Evolutionary conservation across 2,888 invertebrate species (phyloP), one percentile per base, ranked within the genome.

Genomic region (Dasysyrphus albostriatus): DNA sequence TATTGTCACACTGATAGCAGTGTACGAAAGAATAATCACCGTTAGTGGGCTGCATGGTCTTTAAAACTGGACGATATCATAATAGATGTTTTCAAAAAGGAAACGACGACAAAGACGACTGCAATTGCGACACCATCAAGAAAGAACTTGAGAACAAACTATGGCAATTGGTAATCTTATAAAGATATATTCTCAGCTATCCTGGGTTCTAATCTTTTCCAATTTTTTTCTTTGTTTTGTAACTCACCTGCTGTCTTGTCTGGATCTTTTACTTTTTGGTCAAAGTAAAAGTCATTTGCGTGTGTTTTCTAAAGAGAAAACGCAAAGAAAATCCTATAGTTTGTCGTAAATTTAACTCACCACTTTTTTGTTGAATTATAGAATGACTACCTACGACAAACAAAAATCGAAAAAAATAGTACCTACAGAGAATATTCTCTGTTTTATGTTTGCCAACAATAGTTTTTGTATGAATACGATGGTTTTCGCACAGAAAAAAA

Each of bases 151-250:
- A 73, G 83, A 79, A 83, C 72, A 78, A 83, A 83, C 74, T 83
- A 70, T 63, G 72, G 78, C 78, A 83, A 87, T 87, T 83, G 87
- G 87, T 87, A 87, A 83, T 87, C 87, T 87, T 87, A 58, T 83
- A 63, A 87, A 87, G 83, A 87, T 87, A 87, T 87, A 78, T 44
- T 29, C 65, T 49, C 74, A 54, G 59, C 78, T 87, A 83, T 87
- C 83, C 78, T 59, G 54, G 7, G 7, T 72, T 83, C 78, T 83
- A 83, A 87, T 87, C 87, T 87, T 67, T 39, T 87, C 83, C 83
- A 83, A 87, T 83, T 78, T 78, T 85, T 78, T 87, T 83, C 83
- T 61, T 75, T 12, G 82, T 87, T 72, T 16, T n/a, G 34, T 61
- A 61, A 39, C 78, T 81, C 87, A 87, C 87, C 83, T 87, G 87